Base-by-base conservation (phyloP, 1,140 invertebrate species). In the Hypsibius dujardini region DNA sequence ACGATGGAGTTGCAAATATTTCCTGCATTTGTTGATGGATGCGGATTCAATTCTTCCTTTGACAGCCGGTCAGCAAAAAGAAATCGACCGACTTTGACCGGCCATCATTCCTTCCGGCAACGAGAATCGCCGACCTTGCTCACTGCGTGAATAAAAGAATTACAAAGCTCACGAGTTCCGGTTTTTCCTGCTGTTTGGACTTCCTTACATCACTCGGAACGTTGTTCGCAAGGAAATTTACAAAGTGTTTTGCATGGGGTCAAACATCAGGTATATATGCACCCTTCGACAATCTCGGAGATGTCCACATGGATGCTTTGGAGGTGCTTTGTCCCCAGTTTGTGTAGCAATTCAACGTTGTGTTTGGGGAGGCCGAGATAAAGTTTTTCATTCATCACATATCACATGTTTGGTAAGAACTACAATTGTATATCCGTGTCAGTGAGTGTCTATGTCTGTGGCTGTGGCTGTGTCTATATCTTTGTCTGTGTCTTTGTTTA, bases 91-190 rank as follows among this genome's bases (percentile, higher is more conserved):
- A 7, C 7, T 7, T 7, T 56, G 50, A n/a, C 50, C n/a, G n/a
- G 7, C 50, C 7, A 56, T 56, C 50, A 56, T n/a, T 7, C 7
- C n/a, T n/a, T n/a, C 50, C n/a, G 50, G 50, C n/a, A 7, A 56
- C 50, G 50, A 56, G 7, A 56, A 56, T n/a, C 7, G 50, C 7
- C 7, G n/a, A 56, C n/a, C n/a, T 7, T n/a, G 50, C n/a, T 56
- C 50, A 56, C 7, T 56, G 7, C 50, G 50, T n/a, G n/a, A 7
- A 7, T 56, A 56, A 7, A 56, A 56, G 50, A 7, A 56, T 7
- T 56, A n/a, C 7, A 56, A 56, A n/a, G 50, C 50, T 56, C 50
- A 56, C 50, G 50, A 56, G 50, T n/a, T 56, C n/a, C 50, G 50
- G 7, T 56, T 56, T 56, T 56, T 56, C 50, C 50, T 56, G 7